Base-by-base conservation (phyloP, 2,888 invertebrate genomes). In the Agapostemon virescens region DNA sequence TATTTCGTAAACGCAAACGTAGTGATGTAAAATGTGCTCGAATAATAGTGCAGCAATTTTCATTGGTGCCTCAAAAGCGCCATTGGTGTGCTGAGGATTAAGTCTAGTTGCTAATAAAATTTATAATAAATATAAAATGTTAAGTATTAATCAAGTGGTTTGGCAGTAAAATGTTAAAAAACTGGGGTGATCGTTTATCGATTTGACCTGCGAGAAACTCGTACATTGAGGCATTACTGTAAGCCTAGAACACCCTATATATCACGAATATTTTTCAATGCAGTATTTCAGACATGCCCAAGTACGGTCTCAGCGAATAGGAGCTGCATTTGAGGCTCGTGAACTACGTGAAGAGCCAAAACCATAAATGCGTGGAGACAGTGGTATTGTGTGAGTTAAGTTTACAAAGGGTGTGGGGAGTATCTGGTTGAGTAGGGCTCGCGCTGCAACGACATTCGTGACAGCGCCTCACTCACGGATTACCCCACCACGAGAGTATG, bases 391-490 rank as follows among this genome's bases (percentile, higher is more conserved):
- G 26, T 55, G 55, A 55, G 55, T 55, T 55, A 55, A 26, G 26
- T 55, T 55, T 55, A 55, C 55, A 55, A 55, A 26, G 26, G 55
- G 55, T 55, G 55, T 15, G 55, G 17, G 55, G 26, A 26, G 26
- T 55, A 55, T 55, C 15, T 55, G 55, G 55, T 55, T 26, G 55
- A 55, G 55, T 55, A 55, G 26, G 55, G 55, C 26, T 55, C 55
- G 26, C 55, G 2, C 55, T 15, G 15, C 55, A 55, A 55, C 55
- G 26, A 55, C 55, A 55, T 55, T 55, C 55, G 15, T 55, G 55
- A 55, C 55, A 55, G 55, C 55, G 55, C 26, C 55, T 55, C 55
- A 26, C 55, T 55, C 55, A 55, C 55, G 26, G 26, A 55, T 55
- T 55, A 55, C 55, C 55, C 55, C 15, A 55, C 15, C 55, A 26